Conservation (phyloP, 2,797 vertebrate genomes). For the Gallinago stenura region DNA sequence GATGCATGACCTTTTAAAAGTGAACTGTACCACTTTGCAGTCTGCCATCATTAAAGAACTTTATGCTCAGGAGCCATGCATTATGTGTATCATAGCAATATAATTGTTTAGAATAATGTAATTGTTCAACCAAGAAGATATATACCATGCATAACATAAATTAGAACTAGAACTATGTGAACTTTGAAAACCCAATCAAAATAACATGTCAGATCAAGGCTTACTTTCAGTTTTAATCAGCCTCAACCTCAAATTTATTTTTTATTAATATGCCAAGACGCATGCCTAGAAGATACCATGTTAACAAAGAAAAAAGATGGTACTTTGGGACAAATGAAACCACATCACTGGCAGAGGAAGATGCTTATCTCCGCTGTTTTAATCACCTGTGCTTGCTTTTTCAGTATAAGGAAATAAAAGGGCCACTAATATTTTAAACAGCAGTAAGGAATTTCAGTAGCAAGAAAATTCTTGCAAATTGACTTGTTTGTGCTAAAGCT, state of each 20-base stretch:
- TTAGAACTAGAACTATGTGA: conserved; percentile 41
- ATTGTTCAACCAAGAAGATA: conserved; percentile 49
- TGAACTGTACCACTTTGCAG: conserved; percentile 54
- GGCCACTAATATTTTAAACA: neutral
- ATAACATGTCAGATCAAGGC: neutral
- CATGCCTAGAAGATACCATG: neutral
- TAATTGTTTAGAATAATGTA: conserved; percentile 73
- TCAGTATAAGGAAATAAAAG: neutral
- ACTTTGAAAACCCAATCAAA: conserved; percentile 48
- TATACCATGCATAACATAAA: conserved; percentile 9
- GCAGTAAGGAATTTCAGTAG: neutral
- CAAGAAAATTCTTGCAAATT: neutral
- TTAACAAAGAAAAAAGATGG: neutral
- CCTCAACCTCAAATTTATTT: conserved; percentile 33
- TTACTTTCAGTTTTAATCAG: conserved; percentile 41
- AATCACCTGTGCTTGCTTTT: neutral
- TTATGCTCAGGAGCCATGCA: conserved; percentile 57
- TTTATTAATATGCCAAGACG: neutral
- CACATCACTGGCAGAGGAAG: neutral
- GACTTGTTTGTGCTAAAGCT: neutral
- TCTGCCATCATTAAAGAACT: conserved; percentile 62
- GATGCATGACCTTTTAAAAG: conserved; percentile 78
- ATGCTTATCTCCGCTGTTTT: neutral
- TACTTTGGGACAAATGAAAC: neutral
- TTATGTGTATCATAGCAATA: conserved; percentile 66